These are phyloP conservation scores for Hyalella azteca DNA, from an alignment of 2,888 invertebrate genomes.

Conservation along the genomic window DNA sequence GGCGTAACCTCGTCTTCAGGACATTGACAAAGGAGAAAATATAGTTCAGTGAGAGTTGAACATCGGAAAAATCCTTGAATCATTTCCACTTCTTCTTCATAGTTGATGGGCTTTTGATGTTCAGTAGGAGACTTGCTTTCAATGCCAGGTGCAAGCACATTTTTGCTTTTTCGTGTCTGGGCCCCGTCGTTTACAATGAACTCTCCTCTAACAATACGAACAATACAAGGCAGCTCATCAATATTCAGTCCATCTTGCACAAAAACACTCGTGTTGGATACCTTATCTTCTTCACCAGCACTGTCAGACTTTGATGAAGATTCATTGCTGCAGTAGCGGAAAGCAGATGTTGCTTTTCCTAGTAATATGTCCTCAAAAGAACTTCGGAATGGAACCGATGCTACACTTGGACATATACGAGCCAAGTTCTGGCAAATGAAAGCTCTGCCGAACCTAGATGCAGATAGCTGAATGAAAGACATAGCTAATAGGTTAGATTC, in stretches of 20 bases:
- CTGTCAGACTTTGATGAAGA: not conserved
- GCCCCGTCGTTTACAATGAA: slow-evolving; percentile 43
- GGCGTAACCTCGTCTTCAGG: slow-evolving; percentile 66
- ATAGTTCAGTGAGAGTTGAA: slow-evolving; percentile 19
- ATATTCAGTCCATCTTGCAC: slow-evolving; percentile 53
- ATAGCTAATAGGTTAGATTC: not conserved
- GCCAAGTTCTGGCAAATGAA: not conserved
- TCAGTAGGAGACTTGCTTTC: not conserved
- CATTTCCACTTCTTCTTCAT: slow-evolving; percentile 51
- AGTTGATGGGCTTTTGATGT: not conserved
- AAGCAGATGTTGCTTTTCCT: not conserved
- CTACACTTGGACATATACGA: not conserved
- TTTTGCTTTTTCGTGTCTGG: slow-evolving; percentile 16
- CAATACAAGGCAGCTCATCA: slow-evolving; percentile 52
- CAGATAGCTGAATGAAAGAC: not conserved
- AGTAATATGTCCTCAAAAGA: slow-evolving; percentile 1
- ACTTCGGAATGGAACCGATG: not conserved
- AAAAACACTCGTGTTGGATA: slow-evolving; percentile 49
- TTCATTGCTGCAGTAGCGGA: not conserved
- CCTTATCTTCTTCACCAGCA: slow-evolving; percentile 45
- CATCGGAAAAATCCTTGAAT: slow-evolving; percentile 53
- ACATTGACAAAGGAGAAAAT: slow-evolving; percentile 11
- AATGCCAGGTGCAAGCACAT: slow-evolving; percentile 44
- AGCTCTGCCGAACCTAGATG: not conserved
- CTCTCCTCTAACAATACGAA: slow-evolving; percentile 53